Base-by-base conservation (phyloP, 2,888 invertebrate genomes). In the Ophioninae sp. region DNA sequence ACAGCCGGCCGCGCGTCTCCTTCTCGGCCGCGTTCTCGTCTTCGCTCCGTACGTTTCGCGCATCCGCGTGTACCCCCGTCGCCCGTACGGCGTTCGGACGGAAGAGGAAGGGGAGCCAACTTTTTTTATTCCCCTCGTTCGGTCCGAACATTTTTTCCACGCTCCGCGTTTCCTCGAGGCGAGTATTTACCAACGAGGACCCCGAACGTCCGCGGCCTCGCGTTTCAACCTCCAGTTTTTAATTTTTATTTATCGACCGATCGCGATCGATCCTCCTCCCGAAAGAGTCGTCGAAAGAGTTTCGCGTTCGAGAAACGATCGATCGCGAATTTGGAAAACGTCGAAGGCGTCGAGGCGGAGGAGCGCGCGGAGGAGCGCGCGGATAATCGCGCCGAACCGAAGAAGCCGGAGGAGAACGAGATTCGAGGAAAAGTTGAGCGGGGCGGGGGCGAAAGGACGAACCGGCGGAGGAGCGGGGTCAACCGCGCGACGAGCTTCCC, bases 401-500 rank as follows among this genome's bases (percentile, higher is more conserved):
- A 6, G 39, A 41, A n/a, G 13, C 39, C 17, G 2, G 21, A 20
- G 23, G 44, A 72, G 20, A 10, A 13, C 20, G 20, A 67, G 20
- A 41, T 20, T 20, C 20, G 20, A 41, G 21, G 20, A 39, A 20
- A 39, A 20, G 50, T 50, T 3, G 13, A 50, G 13, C 50, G 17
- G 50, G 2, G 50, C 13, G 50, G 50, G 50, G 30, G 30, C 1
- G 13, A 50, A 50, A 50, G 13, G 50, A 13, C 50, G 50, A 50
- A 50, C 50, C 44, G 50, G 23, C 7, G 7, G 17, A 44, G 7
- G 44, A 21, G 44, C 21, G 21, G 20, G 10, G 39, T 10, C 0
- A 37, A 13, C 10, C 23, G 44, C 21, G 59, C 10, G 62, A 44
- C 13, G 68, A 85, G 73, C 76, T 86, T 85, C 83, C 65, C 72